phyloP scores from a whole-genome alignment of 1,140 invertebrate species.

The Pseudomyrmex cubaensis region DNA sequence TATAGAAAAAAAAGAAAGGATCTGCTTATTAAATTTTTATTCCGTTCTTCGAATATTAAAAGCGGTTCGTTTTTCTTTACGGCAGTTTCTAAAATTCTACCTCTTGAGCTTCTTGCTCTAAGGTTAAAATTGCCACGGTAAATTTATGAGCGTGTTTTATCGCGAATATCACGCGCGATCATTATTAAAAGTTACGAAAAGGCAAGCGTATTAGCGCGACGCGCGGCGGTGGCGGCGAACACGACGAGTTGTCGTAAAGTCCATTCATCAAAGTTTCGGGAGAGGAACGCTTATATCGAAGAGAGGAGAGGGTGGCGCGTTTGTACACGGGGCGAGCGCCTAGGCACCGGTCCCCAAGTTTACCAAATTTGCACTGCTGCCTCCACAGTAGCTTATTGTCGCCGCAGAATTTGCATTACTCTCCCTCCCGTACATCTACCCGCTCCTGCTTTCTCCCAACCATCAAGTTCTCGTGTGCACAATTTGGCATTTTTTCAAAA shows the following conservation, averaged over 20 bases:
- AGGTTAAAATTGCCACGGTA: conserved; percentile 1
- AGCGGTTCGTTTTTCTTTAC: background rate
- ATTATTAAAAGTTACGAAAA: conserved; percentile 36
- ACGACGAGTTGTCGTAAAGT: conserved; percentile 23
- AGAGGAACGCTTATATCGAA: conserved; percentile 1
- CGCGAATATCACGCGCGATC: background rate
- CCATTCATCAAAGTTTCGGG: conserved; percentile 44
- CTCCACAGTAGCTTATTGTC: conserved; percentile 32
- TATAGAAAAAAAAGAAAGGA: too few relatives aligned
- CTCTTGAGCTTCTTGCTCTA: background rate
- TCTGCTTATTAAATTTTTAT: background rate
- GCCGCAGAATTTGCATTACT: conserved; percentile 40
- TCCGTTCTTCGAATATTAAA: background rate
- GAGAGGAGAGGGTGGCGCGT: background rate
- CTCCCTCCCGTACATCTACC: background rate
- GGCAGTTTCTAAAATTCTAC: background rate
- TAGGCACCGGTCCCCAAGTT: conserved; percentile 6
- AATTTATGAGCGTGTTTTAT: conserved; percentile 4
- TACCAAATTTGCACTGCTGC: conserved; percentile 33
- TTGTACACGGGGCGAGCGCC: background rate
- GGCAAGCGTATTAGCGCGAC: background rate
- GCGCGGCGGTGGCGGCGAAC: background rate
- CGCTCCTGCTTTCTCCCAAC: background rate
- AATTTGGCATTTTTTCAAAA: conserved; percentile 4
- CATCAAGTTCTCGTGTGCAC: background rate